These are phyloP conservation scores for Mastacembelus armatus DNA, from an alignment of 2,797 vertebrate species.

Conservation along the genomic window DNA sequence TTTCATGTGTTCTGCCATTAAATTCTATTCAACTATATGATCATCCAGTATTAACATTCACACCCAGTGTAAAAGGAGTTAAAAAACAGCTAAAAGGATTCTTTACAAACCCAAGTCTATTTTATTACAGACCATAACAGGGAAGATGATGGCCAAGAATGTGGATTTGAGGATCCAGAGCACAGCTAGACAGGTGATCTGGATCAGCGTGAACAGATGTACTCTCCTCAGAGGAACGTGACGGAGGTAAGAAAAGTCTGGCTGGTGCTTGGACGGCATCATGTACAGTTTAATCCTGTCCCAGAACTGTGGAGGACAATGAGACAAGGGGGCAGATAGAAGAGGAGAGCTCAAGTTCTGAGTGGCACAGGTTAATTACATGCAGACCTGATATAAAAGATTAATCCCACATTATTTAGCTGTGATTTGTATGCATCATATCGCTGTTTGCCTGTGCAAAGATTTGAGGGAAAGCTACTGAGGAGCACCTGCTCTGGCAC, in stretches of 20 bases:
- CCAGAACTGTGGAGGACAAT: constrained; percentile 88
- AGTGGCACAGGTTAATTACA: constrained; percentile 12
- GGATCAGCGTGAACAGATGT: constrained; percentile 94
- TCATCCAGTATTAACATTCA: neutral
- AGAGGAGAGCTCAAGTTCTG: neutral
- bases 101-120: neutral
- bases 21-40: neutral
- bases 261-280: constrained; percentile 98
- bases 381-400: constrained; percentile 18
- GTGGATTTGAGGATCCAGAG: constrained; percentile 99
- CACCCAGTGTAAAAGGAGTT: neutral
- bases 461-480: constrained; percentile 8
- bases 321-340: neutral
- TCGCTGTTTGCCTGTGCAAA: constrained; percentile 5
- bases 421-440: constrained; percentile 5
- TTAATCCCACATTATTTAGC: neutral
- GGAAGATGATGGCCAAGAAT: constrained; percentile 94
- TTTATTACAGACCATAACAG: constrained; percentile 88
- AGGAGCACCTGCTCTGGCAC: constrained; percentile 22
- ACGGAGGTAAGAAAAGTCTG: constrained; percentile 91
- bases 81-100: neutral
- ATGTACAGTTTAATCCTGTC: constrained; percentile 96
- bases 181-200: constrained; percentile 90
- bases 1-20: too few relatives aligned
- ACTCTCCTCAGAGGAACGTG: constrained; percentile 93